Base-by-base conservation (phyloP, 2,888 invertebrate genomes). In the Philereme transversata region DNA sequence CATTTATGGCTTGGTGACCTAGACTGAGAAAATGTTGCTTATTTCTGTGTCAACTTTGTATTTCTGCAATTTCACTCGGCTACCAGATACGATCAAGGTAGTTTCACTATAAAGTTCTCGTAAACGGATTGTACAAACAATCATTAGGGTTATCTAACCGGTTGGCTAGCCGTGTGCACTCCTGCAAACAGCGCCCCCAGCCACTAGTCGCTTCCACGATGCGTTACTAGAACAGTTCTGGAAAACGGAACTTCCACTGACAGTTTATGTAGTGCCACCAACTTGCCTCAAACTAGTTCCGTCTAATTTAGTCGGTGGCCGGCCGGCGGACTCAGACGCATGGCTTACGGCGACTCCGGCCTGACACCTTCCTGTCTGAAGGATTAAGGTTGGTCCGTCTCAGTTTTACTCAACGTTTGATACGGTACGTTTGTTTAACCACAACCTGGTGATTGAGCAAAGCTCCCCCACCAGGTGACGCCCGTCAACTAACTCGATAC, bases 261-360 rank as follows among this genome's bases (percentile, higher is more conserved):
- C 79, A 81, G 77, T 79, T 81, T 81, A 81, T 76, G 73, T 77
- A 72, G 71, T 70, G 71, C 74, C 64, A 68, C 71, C 66, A 76
- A 82, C 79, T 84, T 80, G 82, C 77, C 79, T 64, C 69, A 64
- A 83, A 84, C 83, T 86, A 86, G 85, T 85, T 84, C 78, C 68
- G 69, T 78, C 79, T 82, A 85, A 83, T 83, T 84, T 81, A 77
- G 79, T 69, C 76, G 75, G 79, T 55, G 75, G 75, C 63, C 61
- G 52, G 56, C 49, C 43, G 35, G 40, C 67, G 67, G 68, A 72
- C 71, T 70, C 68, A 76, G 71, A 76, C 74, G 71, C 74, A 73
- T 62, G 72, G 78, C 77, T 82, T 79, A 75, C 72, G 65, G 62
- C 60, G 70, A 61, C 74, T 72, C 62, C 69, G 60, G 68, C 69